Conservation (phyloP, 2,113 vertebrate genomes). For the Halichoeres trimaculatus region DNA sequence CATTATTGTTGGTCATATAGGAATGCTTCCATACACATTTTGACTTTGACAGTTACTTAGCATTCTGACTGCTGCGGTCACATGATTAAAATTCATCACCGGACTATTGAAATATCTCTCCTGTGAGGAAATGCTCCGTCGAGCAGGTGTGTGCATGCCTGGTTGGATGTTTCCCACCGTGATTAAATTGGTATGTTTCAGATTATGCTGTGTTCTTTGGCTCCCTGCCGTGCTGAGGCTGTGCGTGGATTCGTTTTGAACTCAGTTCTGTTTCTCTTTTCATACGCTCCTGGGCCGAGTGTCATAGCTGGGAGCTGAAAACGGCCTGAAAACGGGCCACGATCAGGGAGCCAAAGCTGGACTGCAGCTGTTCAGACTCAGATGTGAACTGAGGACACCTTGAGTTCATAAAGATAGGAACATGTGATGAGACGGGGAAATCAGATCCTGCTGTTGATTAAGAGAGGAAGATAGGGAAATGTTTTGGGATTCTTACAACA, state of each 20-base stretch:
- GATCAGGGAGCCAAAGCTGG: conserved; percentile 53
- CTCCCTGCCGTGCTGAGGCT: conserved; percentile 48
- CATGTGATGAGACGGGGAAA: conserved; percentile 37
- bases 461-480: conserved; percentile 21
- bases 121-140: conserved; percentile 48
- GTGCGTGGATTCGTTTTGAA: conserved; percentile 67
- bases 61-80: conserved; percentile 41
- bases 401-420: conserved; percentile 59
- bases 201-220: conserved; percentile 78
- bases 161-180: conserved; percentile 61
- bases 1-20: conserved; percentile 35
- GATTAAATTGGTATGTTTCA: conserved; percentile 74
- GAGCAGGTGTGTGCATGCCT: conserved; percentile 75
- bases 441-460: conserved; percentile 36
- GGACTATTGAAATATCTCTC: conserved; percentile 55
- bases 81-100: conserved; percentile 62
- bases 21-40: conserved; percentile 49
- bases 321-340: conserved; percentile 26
- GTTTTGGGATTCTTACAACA: conserved; percentile 36
- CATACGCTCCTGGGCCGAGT: conserved; percentile 55
- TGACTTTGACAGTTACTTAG: conserved; percentile 50
- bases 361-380: conserved; percentile 61
- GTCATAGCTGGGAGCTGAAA: conserved; percentile 56
- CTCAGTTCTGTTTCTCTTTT: conserved; percentile 56
- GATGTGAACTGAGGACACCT: conserved; percentile 52